Evolutionary conservation across 2,113 vertebrate genomes (phyloP), one percentile per base, ranked within the genome.

Genomic region (Glaucidium brasilianum): DNA sequence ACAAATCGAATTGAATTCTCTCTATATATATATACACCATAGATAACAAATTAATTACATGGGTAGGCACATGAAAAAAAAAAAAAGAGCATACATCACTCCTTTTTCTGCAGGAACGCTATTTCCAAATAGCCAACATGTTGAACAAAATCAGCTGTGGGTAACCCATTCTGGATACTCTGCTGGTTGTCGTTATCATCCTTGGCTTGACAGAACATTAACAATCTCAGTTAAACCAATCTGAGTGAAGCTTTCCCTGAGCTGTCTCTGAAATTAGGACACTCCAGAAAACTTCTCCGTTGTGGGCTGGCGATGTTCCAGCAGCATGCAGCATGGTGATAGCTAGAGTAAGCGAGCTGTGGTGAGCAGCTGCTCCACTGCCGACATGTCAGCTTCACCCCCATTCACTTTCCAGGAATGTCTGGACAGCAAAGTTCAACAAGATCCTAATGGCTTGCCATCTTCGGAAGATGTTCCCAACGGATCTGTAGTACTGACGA

Each of bases 191-290:
- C 9, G 3, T 64, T 72, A 18, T 1, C 1, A 1, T 43, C 60
- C 80, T 89, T 85, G 76, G 34, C 74, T 73, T 76, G 53, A 66
- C 35, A 74, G n/a, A 80, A 83, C 15, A 4, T 35, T 60, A 58
- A 32, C 73, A 73, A 94, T 59, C 83, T 83, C 78, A 27, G 49
- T 43, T 47, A 74, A 90, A 78, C 25, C 63, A 50, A 45, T 23
- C 18, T 8, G 72, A 80, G 49, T 15, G 22, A 93, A 88, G 92
- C 88, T 88, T 73, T 59, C 58, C 64, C 56, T 34, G 39, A 85
- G 55, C 71, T 74, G 39, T 15, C 56, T 82, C 85, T 81, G 92
- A 90, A 95, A 96, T 93, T 43, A 91, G 92, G 96, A 43, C 88
- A 7, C 71, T 64, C 72, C 53, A 49, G 74, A 66, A 86, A 90